Conservation (phyloP, 2,888 invertebrate species). For the Stomorhina lunata region DNA sequence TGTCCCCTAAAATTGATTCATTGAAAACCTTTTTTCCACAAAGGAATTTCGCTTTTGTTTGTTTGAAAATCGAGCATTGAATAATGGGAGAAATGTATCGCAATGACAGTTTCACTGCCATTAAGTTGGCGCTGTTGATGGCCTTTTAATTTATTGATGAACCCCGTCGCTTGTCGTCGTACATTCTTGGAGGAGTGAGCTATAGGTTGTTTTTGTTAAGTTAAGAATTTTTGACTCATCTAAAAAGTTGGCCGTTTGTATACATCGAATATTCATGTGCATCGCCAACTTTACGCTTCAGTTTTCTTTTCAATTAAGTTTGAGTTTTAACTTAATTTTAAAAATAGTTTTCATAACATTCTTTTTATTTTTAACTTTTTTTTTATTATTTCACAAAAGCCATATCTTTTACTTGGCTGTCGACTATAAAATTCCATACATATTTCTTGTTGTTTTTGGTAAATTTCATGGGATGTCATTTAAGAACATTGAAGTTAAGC, state of each 20-base stretch:
- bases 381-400: not conserved
- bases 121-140: slow-evolving; percentile 18
- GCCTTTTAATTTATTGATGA: slow-evolving; percentile 55
- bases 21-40: not conserved
- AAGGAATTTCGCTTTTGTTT: not conserved
- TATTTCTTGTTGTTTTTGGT: not conserved
- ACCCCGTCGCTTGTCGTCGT: slow-evolving; percentile 41
- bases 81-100: slow-evolving; percentile 1
- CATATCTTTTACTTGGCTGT: not conserved
- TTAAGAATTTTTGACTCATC: not conserved
- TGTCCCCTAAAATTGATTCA: not conserved
- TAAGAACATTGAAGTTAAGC: slow-evolving; percentile 27
- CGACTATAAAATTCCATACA: not conserved
- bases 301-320: slow-evolving; percentile 56
- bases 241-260: slow-evolving; percentile 19
- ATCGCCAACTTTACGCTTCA: slow-evolving; percentile 53
- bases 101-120: not conserved
- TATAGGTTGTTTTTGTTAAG: not conserved
- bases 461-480: not conserved
- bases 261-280: slow-evolving; percentile 10
- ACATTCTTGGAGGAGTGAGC: not conserved
- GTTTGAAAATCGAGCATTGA: not conserved
- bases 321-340: slow-evolving; percentile 42
- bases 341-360: slow-evolving; percentile 14
- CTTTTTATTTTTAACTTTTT: not conserved